Conservation (phyloP, 2,113 vertebrate species). For the Hyaena hyaena region DNA sequence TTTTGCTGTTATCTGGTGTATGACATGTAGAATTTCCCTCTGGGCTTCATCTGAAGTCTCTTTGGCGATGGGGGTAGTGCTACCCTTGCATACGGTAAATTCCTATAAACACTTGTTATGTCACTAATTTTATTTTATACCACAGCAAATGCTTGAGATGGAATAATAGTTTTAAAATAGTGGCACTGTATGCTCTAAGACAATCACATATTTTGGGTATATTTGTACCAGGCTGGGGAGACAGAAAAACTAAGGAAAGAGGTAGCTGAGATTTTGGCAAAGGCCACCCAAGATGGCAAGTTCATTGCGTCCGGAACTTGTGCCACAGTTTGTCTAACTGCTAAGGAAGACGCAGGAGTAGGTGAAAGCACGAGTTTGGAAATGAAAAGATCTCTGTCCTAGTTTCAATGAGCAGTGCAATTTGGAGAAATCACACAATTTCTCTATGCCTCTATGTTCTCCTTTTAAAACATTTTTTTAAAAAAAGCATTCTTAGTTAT, state of each 20-base stretch:
- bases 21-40: neutral
- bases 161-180: slow-evolving; percentile 27
- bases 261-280: neutral
- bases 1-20: neutral
- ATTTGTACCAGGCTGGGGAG: neutral
- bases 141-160: neutral
- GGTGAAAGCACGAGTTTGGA: neutral
- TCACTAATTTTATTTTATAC: neutral
- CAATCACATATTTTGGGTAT: neutral
- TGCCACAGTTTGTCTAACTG: neutral
- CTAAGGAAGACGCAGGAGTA: neutral
- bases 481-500: neutral
- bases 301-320: neutral
- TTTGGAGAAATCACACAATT: neutral
- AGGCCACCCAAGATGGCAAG: neutral
- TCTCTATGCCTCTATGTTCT: neutral
- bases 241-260: neutral
- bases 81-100: neutral
- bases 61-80: neutral
- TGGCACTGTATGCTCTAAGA: neutral
- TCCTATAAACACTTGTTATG: neutral
- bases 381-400: neutral
- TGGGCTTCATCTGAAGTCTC: neutral
- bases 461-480: neutral
- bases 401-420: neutral